phyloP scores from a whole-genome alignment of 2,888 invertebrate genomes.

The Idaea aversata region DNA sequence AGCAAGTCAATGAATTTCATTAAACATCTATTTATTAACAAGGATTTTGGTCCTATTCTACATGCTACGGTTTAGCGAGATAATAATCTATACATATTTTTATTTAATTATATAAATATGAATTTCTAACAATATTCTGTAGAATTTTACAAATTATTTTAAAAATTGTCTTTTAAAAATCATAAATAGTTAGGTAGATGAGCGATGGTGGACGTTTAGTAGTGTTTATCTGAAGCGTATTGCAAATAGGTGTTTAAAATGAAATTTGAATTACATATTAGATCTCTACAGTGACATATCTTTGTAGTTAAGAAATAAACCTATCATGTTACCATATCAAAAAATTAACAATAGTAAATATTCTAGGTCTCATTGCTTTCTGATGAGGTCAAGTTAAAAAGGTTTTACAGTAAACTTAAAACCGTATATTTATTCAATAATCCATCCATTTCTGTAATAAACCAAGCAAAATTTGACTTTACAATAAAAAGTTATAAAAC shows the following conservation, averaged over 20 bases:
- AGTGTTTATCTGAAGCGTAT: conserved; percentile 59
- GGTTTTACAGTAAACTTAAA: neutral
- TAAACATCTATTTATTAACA: conserved; percentile 66
- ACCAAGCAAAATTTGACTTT: too few relatives aligned
- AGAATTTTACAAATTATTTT: conserved; percentile 73
- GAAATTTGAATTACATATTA: conserved; percentile 43
- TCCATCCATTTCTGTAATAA: conserved; percentile 13
- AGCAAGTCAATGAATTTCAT: conserved; percentile 73
- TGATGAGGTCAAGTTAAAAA: neutral
- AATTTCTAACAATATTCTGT: conserved; percentile 77
- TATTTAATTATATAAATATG: conserved; percentile 60
- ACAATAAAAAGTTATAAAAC: too few relatives aligned
- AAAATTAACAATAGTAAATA: conserved; percentile 46
- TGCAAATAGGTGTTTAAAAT: conserved; percentile 59
- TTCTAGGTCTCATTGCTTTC: neutral
- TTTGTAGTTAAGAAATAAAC: conserved; percentile 37
- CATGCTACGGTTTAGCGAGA: conserved; percentile 62
- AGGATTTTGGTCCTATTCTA: conserved; percentile 51
- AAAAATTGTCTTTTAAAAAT: conserved; percentile 53
- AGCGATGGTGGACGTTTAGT: conserved; percentile 54
- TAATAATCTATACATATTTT: conserved; percentile 60
- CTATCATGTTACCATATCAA: conserved; percentile 33
- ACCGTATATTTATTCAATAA: conserved; percentile 8
- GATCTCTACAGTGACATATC: conserved; percentile 59
- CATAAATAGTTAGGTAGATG: conserved; percentile 60